Conservation (phyloP, 2,888 invertebrate species). For the Laothoe populi region DNA sequence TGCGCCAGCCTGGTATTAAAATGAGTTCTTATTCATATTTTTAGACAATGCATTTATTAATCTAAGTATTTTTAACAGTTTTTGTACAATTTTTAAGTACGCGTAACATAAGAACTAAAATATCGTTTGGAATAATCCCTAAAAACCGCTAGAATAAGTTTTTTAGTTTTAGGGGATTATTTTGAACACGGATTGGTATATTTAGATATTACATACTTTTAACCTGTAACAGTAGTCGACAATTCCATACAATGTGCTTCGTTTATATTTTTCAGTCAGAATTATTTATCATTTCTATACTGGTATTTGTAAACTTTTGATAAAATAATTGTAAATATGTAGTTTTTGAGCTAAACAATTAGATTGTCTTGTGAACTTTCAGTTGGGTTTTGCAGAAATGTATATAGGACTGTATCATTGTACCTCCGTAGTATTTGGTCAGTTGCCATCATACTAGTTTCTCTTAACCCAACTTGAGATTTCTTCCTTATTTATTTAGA, state of each 20-base stretch:
- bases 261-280: slow-evolving; percentile 4
- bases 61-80: slow-evolving; percentile 52
- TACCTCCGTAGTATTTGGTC: slow-evolving; percentile 6
- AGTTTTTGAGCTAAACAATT: slow-evolving; percentile 57
- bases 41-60: slow-evolving; percentile 44
- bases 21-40: slow-evolving; percentile 15
- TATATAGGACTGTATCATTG: slow-evolving; percentile 31
- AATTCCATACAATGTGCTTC: slow-evolving; percentile 26
- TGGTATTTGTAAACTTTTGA: slow-evolving; percentile 14
- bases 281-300: slow-evolving; percentile 17
- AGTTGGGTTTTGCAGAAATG: slow-evolving; percentile 82
- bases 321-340: slow-evolving; percentile 69
- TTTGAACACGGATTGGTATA: slow-evolving; percentile 61
- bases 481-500: slow-evolving; percentile 78
- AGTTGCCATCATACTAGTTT: slow-evolving; percentile 54
- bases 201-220: slow-evolving; percentile 33
- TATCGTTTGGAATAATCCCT: slow-evolving; percentile 77
- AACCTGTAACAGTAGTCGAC: slow-evolving; percentile 33
- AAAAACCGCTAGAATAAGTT: slow-evolving; percentile 47
- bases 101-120: slow-evolving; percentile 51
- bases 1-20: slow-evolving; percentile 10
- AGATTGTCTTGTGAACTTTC: slow-evolving; percentile 75
- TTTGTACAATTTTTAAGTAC: slow-evolving; percentile 67
- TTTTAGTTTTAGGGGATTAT: slow-evolving; percentile 71
- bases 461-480: slow-evolving; percentile 84